Evolutionary conservation across 2,113 vertebrate genomes (phyloP).

Genomic region (Sinocyclocheilus rhinocerous): DNA sequence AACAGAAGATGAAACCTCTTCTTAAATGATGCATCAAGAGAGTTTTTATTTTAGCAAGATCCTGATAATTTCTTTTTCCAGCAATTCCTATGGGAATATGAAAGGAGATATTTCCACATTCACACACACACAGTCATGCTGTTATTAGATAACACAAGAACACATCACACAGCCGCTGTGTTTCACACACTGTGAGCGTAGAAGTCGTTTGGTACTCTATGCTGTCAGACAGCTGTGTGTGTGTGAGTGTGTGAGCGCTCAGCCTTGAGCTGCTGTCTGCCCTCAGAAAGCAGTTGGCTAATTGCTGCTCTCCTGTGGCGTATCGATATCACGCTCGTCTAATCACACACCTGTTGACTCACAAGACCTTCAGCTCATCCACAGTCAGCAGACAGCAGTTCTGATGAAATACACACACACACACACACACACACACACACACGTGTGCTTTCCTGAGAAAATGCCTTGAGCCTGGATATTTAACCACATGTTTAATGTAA

Average conservation of each 20-base stretch:
- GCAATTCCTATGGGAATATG: background rate
- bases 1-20: background rate
- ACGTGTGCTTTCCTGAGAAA: background rate
- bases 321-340: slow-evolving; percentile 16
- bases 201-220: background rate
- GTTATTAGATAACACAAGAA: background rate
- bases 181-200: background rate
- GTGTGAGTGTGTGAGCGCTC: background rate
- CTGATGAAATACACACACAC: background rate
- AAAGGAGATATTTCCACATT: background rate
- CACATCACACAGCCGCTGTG: slow-evolving; percentile 10
- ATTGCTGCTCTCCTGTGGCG: slow-evolving; percentile 30
- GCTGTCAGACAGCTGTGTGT: slow-evolving; percentile 10
- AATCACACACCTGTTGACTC: slow-evolving; percentile 34
- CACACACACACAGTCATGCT: background rate
- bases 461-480: background rate
- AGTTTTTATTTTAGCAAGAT: background rate
- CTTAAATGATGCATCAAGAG: background rate
- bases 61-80: background rate
- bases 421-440: background rate
- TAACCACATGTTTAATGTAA: background rate
- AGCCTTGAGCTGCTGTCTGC: slow-evolving; percentile 24
- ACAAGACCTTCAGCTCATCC: background rate
- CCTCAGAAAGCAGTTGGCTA: slow-evolving; percentile 15
- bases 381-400: background rate